Conservation (phyloP, 2,113 vertebrate genomes). For the Sapajus apella region DNA sequence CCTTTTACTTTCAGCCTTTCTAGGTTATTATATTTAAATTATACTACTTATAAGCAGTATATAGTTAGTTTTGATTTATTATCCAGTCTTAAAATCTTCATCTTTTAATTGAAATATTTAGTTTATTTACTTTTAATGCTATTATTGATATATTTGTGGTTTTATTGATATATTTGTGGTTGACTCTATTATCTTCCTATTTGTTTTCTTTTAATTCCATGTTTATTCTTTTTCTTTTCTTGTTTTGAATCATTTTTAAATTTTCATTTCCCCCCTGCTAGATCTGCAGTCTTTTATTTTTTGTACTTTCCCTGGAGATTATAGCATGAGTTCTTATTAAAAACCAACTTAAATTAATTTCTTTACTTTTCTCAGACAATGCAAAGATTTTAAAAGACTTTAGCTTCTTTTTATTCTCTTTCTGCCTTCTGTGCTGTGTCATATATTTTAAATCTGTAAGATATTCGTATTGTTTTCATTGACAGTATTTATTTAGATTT, state of each 20-base stretch:
- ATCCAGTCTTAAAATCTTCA: neutral
- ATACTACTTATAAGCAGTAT: neutral
- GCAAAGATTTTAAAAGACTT: neutral
- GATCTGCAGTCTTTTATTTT: neutral
- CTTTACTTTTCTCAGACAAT: neutral
- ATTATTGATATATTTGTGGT: neutral
- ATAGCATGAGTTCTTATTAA: neutral
- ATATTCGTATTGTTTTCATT: neutral
- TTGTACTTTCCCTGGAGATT: neutral
- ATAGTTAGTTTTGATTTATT: neutral
- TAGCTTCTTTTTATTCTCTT: neutral
- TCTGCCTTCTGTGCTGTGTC: neutral
- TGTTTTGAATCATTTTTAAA: neutral
- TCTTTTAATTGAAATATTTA: constrained; percentile 13
- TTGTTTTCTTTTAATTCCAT: neutral
- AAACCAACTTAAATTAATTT: neutral
- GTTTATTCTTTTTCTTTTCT: neutral
- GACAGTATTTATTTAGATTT: neutral
- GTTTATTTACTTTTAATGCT: neutral
- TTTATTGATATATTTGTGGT: neutral
- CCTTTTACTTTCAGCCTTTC: neutral
- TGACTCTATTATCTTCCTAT: neutral
- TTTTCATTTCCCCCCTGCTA: neutral
- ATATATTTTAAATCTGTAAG: neutral
- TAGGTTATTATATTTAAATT: neutral